A percentile compares a stretch with the other conserved stretches of the same genome.
phyloP scores from a whole-genome alignment of 2,888 invertebrate species.

The Melieria crassipennis region DNA sequence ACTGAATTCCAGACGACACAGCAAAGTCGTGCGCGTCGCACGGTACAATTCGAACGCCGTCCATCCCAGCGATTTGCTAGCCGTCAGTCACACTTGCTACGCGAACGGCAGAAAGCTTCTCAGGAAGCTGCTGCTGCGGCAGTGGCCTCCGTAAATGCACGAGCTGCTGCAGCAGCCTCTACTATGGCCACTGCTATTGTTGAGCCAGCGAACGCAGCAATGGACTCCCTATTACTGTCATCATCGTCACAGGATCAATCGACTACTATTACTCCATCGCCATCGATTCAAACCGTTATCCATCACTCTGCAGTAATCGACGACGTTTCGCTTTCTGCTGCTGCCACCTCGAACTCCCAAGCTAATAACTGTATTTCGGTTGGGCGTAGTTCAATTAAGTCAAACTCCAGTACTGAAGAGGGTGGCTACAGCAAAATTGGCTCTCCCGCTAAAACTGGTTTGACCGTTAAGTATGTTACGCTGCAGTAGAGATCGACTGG shows the following conservation, averaged over 20 bases:
- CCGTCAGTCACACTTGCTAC: constrained; percentile 86
- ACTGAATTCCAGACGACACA: constrained; percentile 98
- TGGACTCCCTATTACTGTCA: constrained; percentile 54
- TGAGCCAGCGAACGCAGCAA: constrained; percentile 48
- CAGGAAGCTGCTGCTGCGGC: constrained; percentile 60
- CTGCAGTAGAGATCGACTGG: background rate
- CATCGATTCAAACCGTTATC: constrained; percentile 64
- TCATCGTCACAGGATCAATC: constrained; percentile 44
- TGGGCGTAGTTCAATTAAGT: constrained; percentile 61
- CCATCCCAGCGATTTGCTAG: constrained; percentile 97
- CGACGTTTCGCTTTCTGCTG: constrained; percentile 46
- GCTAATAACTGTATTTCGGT: constrained; percentile 54
- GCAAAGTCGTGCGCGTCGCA: constrained; percentile 87
- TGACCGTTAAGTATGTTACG: constrained; percentile 61
- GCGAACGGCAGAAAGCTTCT: constrained; percentile 75
- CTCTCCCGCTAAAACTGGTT: constrained; percentile 67
- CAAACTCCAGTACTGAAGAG: constrained; percentile 65
- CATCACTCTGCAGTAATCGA: constrained; percentile 60
- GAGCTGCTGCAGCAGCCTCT: constrained; percentile 54
- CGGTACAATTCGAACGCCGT: constrained; percentile 94
- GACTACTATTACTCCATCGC: constrained; percentile 59
- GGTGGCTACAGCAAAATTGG: constrained; percentile 64
- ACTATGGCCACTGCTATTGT: constrained; percentile 41
- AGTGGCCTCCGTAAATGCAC: constrained; percentile 53
- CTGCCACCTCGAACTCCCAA: constrained; percentile 45